These are phyloP conservation scores for Sebastes hubbsi DNA, from an alignment of 2,797 vertebrate genomes.

Conservation along the genomic window DNA sequence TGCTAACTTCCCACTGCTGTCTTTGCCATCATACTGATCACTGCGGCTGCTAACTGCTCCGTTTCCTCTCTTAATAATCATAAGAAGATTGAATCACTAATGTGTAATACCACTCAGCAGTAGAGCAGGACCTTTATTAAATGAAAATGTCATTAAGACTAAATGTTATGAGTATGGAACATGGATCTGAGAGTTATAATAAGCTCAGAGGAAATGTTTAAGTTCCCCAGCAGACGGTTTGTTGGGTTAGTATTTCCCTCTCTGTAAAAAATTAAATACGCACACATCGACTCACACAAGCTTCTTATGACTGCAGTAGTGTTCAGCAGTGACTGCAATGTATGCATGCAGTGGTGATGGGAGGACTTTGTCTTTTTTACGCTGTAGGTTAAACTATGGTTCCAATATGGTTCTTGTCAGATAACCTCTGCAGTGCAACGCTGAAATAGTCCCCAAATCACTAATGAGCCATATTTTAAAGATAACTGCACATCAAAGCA, in stretches of 20 bases:
- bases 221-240: conserved; percentile 11
- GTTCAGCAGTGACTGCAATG: not conserved
- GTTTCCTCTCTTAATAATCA: conserved; percentile 33
- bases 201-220: conserved; percentile 20
- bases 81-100: conserved; percentile 9
- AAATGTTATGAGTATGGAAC: conserved; percentile 14
- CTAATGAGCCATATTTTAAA: not conserved
- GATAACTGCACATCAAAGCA: not conserved
- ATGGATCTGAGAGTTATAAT: conserved; percentile 28
- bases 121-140: conserved; percentile 27
- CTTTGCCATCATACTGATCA: not conserved
- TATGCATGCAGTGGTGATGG: not conserved
- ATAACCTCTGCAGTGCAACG: not conserved
- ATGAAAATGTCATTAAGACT: conserved; percentile 33
- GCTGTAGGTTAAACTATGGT: not conserved
- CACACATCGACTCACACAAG: not conserved
- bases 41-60: conserved; percentile 7
- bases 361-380: not conserved
- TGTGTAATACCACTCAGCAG: conserved; percentile 17
- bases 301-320: not conserved
- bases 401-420: not conserved
- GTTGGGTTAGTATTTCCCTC: conserved; percentile 4
- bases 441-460: not conserved
- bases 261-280: not conserved
- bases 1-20: not conserved